Base-by-base conservation (phyloP, 2,797 vertebrate genomes). In the Rhinatrema bivittatum region DNA sequence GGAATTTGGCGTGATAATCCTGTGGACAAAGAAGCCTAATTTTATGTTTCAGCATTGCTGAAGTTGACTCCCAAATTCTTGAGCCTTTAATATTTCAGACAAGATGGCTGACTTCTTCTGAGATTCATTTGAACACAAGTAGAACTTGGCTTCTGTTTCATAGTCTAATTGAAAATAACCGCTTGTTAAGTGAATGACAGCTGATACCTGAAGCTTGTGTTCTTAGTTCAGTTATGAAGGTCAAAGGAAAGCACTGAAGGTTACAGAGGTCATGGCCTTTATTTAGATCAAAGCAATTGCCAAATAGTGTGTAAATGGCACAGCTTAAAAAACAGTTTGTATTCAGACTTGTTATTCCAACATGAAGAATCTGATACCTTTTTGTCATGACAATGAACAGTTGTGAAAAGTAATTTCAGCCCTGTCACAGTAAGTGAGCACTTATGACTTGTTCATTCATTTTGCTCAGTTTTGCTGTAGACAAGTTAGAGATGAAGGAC, bases 81-180 rank as follows among this genome's bases (percentile, higher is more conserved):
- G 19, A 2, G 36, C 18, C 18, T 9, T 14, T 23, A 10, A 20
- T 35, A 61, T 56, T 61, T 60, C 51, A 70, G 59, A 56, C 68
- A 63, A 42, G 41, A 38, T 23, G n/a, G n/a, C 34, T 29, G 49
- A 29, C 16, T 56, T 20, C 36, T 57, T 36, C 13, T n/a, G 39
- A 33, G n/a, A 36, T 30, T 50, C 57, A 61, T 53, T 59, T 66
- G 58, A 63, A 63, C 50, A 62, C 13, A 16, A 42, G 36, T 28
- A 25, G 39, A 32, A 5, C 32, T 45, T 34, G 67, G 59, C 65
- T 65, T 65, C 48, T 60, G 53, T 68, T 53, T 48, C 60, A 49
- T 30, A 53, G 36, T 60, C 64, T 62, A 70, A 72, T 47, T 64
- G 60, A 57, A 66, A 70, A 50, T 62, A 70, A 53, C 60, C 53